These are phyloP conservation scores for Brenthis ino DNA, from an alignment of 2,888 invertebrate genomes.

Conservation along the genomic window DNA sequence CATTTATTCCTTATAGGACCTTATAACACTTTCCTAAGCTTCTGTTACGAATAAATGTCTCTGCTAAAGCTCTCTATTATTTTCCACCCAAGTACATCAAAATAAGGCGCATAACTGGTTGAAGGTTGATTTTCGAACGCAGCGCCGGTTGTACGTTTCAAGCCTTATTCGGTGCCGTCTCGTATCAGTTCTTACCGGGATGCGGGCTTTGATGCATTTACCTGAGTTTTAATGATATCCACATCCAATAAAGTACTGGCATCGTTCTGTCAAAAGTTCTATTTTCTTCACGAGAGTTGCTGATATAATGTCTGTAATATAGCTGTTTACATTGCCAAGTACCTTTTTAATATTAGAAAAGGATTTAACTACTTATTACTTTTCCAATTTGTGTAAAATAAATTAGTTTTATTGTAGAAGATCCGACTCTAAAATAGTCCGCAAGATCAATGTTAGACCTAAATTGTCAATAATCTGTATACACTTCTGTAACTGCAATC, in stretches of 20 bases:
- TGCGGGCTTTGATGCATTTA: conserved; percentile 27
- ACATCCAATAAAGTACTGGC: neutral
- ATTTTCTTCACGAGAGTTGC: conserved; percentile 4
- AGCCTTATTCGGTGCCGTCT: conserved; percentile 39
- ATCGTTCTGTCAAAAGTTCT: neutral
- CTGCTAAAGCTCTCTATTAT: neutral
- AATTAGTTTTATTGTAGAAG: too few species aligned
- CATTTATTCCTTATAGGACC: conserved; percentile 18
- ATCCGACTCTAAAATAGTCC: too few species aligned
- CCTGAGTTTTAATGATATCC: conserved; percentile 11
- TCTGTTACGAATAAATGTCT: too few species aligned
- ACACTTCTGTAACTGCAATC: too few species aligned
- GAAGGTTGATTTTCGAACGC: neutral
- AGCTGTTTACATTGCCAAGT: too few species aligned
- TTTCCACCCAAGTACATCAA: conserved; percentile 1
- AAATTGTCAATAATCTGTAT: too few species aligned
- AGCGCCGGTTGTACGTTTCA: conserved; percentile 25
- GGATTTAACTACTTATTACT: too few species aligned
- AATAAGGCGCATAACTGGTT: conserved; percentile 5
- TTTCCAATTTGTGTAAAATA: too few species aligned
- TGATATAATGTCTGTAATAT: too few species aligned
- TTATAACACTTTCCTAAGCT: conserved; percentile 19
- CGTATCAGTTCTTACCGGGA: conserved; percentile 38
- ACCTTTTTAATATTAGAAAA: too few species aligned
- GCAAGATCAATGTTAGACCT: too few species aligned